Conservation (phyloP, 2,797 vertebrate genomes). For the Rallus crepitans region DNA sequence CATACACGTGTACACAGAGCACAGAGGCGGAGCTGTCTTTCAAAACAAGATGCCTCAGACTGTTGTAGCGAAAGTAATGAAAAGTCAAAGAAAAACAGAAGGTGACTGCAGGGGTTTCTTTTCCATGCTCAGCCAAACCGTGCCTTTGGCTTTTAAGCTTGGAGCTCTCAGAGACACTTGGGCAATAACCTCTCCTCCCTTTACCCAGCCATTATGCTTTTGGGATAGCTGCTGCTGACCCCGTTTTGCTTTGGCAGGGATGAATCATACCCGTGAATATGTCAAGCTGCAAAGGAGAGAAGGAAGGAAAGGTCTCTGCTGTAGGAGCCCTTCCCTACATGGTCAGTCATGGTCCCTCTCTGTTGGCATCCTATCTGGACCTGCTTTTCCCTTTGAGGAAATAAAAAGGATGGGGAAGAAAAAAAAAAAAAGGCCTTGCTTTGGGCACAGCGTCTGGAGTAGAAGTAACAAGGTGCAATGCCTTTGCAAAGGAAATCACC, state of each 20-base stretch:
- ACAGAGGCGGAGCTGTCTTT: constrained; percentile 10
- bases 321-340: neutral
- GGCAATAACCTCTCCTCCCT: neutral
- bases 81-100: constrained; percentile 40
- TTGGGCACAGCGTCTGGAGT: neutral
- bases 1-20: neutral
- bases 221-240: constrained; percentile 22
- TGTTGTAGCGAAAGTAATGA: constrained; percentile 19
- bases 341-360: neutral
- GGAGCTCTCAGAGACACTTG: neutral
- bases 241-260: constrained; percentile 1
- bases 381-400: neutral
- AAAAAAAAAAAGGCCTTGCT: neutral
- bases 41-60: constrained; percentile 21
- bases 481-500: neutral
- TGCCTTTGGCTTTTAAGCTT: constrained; percentile 29
- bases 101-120: constrained; percentile 27
- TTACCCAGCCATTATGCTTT: neutral
- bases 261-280: constrained; percentile 40
- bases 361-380: neutral
- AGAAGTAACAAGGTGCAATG: neutral
- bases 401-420: neutral
- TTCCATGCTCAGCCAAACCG: neutral
- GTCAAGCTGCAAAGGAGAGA: neutral
- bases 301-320: neutral